Base-by-base conservation (phyloP, 2,797 vertebrate species). In the Sebastes itinus region DNA sequence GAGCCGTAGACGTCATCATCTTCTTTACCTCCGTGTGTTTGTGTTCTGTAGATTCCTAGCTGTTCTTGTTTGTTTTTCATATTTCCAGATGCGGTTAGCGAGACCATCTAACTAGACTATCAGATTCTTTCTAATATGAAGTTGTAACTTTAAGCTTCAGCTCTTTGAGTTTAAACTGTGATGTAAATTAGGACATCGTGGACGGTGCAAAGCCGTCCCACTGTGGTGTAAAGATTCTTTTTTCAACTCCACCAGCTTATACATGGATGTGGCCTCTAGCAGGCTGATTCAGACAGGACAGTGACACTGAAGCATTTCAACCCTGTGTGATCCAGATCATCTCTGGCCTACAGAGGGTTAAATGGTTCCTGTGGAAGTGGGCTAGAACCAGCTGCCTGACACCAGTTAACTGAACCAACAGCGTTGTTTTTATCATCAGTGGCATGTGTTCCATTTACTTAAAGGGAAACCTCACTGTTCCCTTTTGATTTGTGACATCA, bases 1-100 rank as follows among this genome's bases (percentile, higher is more conserved):
- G 90, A 94, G 88, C 89, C 59, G 79, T 85, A 82, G 73, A 78
- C 32, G 27, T 65, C 56, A 56, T 56, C 46, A 73, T 60, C 22
- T 56, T 38, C 58, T 72, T n/a, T 38, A 20, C 65, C 30, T 77
- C 38, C 30, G 42, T 75, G 56, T 86, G 42, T 38, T 18, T 68
- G 60, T 62, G 11, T 27, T 78, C 4, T 55, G 18, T 79, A 59
- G 56, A 63, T 68, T 73, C 72, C 65, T 42, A 80, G 77, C 66
- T 52, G 28, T 75, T 56, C 10, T 60, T 52, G 32, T 23, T 42
- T 42, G 14, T 70, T 55, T 46, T 60, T 46, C 20, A 35, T 71
- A 62, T 84, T 64, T 77, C 63, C 52, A 58, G 9, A 42, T 35
- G 33, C 6, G 58, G 42, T 58, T 58, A 71, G 28, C 3, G 13